These are phyloP conservation scores for Collichthys lucidus DNA, from an alignment of 2,113 vertebrate species.

Conservation along the genomic window DNA sequence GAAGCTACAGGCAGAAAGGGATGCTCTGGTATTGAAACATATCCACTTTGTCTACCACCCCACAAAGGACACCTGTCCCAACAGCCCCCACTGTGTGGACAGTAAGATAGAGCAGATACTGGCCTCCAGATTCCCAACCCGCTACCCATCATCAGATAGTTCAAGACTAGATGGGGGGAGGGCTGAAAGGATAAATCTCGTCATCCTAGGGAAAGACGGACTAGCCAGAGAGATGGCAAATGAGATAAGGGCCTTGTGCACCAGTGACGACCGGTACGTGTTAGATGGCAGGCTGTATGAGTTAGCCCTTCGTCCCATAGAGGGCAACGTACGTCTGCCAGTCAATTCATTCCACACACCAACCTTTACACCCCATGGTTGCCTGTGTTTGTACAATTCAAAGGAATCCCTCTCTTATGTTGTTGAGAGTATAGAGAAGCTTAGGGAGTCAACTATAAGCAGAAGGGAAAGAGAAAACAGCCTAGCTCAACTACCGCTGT, in stretches of 20 bases:
- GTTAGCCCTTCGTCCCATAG: slow-evolving; percentile 92
- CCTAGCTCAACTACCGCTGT: slow-evolving; percentile 87
- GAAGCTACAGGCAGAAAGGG: slow-evolving; percentile 95
- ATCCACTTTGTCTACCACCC: slow-evolving; percentile 99
- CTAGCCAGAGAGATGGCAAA: slow-evolving; percentile 94
- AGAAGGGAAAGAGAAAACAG: slow-evolving; percentile 90
- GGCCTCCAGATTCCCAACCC: slow-evolving; percentile 84
- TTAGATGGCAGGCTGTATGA: slow-evolving; percentile 96
- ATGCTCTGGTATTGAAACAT: slow-evolving; percentile 97
- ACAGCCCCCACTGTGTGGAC: slow-evolving; percentile 90
- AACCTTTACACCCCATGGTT: slow-evolving; percentile 95
- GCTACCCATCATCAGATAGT: slow-evolving; percentile 86
- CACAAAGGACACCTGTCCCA: slow-evolving; percentile 96
- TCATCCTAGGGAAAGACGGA: slow-evolving; percentile 96
- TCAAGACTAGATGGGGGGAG: slow-evolving; percentile 84
- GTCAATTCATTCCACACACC: slow-evolving; percentile 97
- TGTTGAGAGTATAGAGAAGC: slow-evolving; percentile 94
- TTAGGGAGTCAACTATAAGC: slow-evolving; percentile 88
- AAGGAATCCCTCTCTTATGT: slow-evolving; percentile 96
- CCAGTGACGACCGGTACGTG: slow-evolving; percentile 93
- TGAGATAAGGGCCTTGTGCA: slow-evolving; percentile 95
- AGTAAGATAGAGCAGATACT: slow-evolving; percentile 93
- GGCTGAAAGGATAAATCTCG: slow-evolving; percentile 92
- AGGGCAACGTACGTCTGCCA: slow-evolving; percentile 95
- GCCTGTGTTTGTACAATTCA: slow-evolving; percentile 97